Evolutionary conservation across 2,113 vertebrate genomes (phyloP).

Genomic region (Lamprologus sp.): DNA sequence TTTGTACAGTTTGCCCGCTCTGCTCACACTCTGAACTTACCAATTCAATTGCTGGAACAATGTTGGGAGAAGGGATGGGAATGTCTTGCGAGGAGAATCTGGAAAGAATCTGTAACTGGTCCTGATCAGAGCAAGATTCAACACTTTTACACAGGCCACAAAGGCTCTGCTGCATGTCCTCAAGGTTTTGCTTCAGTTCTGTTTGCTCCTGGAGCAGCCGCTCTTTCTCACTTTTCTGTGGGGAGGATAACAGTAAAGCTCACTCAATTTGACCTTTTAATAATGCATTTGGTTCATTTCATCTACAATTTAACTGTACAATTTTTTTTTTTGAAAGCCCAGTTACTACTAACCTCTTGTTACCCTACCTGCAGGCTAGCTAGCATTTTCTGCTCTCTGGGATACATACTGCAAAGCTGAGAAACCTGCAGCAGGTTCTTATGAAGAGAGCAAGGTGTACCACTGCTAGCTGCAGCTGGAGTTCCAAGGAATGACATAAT

Average conservation of each 20-base stretch:
- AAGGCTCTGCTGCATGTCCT: slow-evolving; percentile 83
- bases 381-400: neutral
- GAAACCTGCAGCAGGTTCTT: neutral
- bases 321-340: neutral
- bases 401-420: neutral
- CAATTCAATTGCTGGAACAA: slow-evolving; percentile 5
- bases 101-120: slow-evolving; percentile 82
- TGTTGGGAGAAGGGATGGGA: slow-evolving; percentile 51
- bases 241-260: neutral
- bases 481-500: neutral
- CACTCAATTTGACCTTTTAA: neutral
- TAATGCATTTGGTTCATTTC: neutral
- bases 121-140: slow-evolving; percentile 76
- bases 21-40: slow-evolving; percentile 35
- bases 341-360: neutral
- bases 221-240: slow-evolving; percentile 84
- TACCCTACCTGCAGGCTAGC: neutral
- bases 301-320: neutral
- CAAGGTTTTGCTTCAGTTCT: slow-evolving; percentile 82
- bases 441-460: neutral
- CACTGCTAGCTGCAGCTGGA: neutral
- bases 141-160: slow-evolving; percentile 83
- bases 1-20: neutral
- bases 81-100: slow-evolving; percentile 80
- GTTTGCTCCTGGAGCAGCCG: slow-evolving; percentile 82